Conservation (phyloP, 2,888 invertebrate species). For the Lumbricus terrestris region DNA sequence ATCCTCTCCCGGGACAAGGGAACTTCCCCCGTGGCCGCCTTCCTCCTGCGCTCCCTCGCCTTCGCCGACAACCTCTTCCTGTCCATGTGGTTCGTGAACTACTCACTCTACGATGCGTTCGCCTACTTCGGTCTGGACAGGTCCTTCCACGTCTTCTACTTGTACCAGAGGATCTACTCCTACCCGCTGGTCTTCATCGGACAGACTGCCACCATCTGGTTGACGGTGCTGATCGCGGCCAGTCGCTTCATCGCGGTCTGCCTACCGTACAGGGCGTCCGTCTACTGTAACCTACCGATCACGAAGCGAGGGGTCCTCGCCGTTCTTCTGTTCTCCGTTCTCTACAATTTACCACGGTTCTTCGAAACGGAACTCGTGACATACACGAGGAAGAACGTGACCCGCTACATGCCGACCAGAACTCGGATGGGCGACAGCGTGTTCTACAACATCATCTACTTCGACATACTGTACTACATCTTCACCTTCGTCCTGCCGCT, state of each 20-base stretch:
- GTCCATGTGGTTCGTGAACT: slow-evolving; percentile 29
- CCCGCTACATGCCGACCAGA: neutral
- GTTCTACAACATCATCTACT: slow-evolving; percentile 30
- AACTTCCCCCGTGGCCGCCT: slow-evolving; percentile 26
- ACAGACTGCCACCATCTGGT: slow-evolving; percentile 35
- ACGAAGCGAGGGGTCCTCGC: neutral
- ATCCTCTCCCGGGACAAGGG: slow-evolving; percentile 25
- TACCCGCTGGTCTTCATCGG: slow-evolving; percentile 31
- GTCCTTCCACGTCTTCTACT: slow-evolving; percentile 23
- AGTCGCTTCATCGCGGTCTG: slow-evolving; percentile 34
- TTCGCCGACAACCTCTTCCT: slow-evolving; percentile 32
- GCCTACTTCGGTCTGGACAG: neutral
- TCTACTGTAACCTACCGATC: slow-evolving; percentile 20
- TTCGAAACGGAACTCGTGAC: slow-evolving; percentile 26
- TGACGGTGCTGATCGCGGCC: slow-evolving; percentile 33
- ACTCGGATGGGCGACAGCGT: slow-evolving; percentile 20
- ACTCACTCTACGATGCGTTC: slow-evolving; percentile 21
- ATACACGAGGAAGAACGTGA: neutral
- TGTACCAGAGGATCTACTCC: slow-evolving; percentile 22
- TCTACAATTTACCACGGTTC: slow-evolving; percentile 34
- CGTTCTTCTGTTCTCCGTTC: slow-evolving; percentile 23
- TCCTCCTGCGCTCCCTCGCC: slow-evolving; percentile 29
- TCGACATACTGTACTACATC: slow-evolving; percentile 34
- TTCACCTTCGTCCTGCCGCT: slow-evolving; percentile 35
- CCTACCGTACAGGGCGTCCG: slow-evolving; percentile 29